Base-by-base conservation (phyloP, 64 coral and sea anemone genomes). In the Stichodactyla mertensii region DNA sequence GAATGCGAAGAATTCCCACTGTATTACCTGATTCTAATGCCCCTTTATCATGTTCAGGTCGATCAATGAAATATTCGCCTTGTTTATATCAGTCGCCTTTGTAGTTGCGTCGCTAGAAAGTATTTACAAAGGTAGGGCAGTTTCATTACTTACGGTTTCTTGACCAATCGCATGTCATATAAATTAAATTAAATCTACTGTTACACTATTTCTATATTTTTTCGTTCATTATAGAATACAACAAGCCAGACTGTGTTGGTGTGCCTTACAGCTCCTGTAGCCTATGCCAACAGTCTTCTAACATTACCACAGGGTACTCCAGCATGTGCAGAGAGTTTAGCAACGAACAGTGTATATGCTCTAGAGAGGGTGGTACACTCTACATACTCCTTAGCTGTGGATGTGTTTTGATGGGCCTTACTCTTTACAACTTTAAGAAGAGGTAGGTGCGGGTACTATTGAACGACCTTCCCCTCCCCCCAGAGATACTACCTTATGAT, bases 41-140 rank as follows among this genome's bases (percentile, higher is more conserved):
- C 27, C 11, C 52, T 58, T 84, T 54, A 10, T 12, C 80, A 74
- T 64, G 18, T 84, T 7, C n/a, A 95, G 93, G 67, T 95, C 93
- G 61, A 95, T 89, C 71, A 89, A 95, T 16, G 93, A 95, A 88
- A 95, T 95, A 74, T 95, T 95, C 82, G 93, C 93, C 14, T 84
- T 95, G 66, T 95, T 95, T 87, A 92, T 95, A 79, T 89, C 94
- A 51, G 82, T 95, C 77, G 94, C 94, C 26, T 95, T 95, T 45
- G 86, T 88, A 19, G 91, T 89, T 16, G 94, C 92, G 77, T 90
- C 94, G 15, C n/a, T 95, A 1, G 88, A 81, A 11, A 95, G 90
- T 64, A 88, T 95, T 53, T 78, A 92, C 55, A 87, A 95, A 87
- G 94, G 94, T 95, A 78, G 26, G 56, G 14, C 24, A 19, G 51